These are phyloP conservation scores for Mixornis gularis DNA, from an alignment of 2,113 vertebrate species.

Conservation along the genomic window DNA sequence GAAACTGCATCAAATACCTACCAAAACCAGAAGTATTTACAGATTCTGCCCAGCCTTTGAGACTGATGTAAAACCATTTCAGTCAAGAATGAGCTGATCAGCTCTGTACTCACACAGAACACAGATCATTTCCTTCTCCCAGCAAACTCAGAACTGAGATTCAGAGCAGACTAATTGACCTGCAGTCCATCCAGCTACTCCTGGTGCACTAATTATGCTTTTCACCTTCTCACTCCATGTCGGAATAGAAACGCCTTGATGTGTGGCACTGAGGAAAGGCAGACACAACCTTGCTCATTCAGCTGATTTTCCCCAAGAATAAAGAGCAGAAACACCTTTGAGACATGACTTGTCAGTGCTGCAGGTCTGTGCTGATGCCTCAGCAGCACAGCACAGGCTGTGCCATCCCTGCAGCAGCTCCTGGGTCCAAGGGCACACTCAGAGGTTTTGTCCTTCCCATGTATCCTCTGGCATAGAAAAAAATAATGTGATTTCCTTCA, in stretches of 20 bases:
- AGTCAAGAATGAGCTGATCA: not conserved
- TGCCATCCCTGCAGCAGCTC: not conserved
- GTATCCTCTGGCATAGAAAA: not conserved
- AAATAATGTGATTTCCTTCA: not conserved
- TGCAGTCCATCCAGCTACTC: conserved; percentile 28
- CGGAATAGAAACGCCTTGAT: conserved; percentile 26
- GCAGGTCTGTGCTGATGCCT: not conserved
- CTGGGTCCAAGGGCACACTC: not conserved
- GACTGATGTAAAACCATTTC: conserved; percentile 2
- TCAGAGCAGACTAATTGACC: conserved; percentile 49
- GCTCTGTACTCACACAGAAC: conserved; percentile 10
- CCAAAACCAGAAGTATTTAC: not conserved
- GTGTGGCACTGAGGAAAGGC: conserved; percentile 17
- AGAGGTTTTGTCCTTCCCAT: not conserved
- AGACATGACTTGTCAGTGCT: rapidly evolving
- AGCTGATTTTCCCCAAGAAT: conserved; percentile 34
- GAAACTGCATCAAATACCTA: not conserved
- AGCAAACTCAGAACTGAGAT: conserved; percentile 43
- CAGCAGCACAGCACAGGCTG: not conserved
- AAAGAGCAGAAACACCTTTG: not conserved
- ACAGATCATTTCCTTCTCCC: conserved; percentile 29
- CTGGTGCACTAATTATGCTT: conserved; percentile 40
- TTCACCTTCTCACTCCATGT: conserved; percentile 40
- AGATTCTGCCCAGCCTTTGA: conserved; percentile 5
- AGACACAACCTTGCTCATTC: not conserved